Evolutionary conservation across 2,797 vertebrate genomes (phyloP).

Genomic region (Sebastes glaucus): DNA sequence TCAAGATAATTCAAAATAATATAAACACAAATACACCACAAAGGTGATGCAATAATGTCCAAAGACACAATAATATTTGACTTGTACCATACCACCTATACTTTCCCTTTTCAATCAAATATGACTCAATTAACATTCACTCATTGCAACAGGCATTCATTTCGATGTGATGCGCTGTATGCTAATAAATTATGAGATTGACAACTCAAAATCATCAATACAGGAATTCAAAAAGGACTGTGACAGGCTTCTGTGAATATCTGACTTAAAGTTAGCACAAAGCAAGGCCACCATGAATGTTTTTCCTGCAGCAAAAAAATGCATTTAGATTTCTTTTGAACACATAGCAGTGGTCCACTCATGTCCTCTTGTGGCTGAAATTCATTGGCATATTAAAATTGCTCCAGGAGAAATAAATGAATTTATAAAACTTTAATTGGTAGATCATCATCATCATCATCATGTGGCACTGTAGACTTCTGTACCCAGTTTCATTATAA

Average conservation of each 20-base stretch:
- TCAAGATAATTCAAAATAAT: neutral
- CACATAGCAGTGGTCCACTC: neutral
- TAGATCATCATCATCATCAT: neutral
- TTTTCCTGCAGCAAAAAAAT: neutral
- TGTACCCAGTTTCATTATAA: neutral
- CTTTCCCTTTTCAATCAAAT: neutral
- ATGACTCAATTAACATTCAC: neutral
- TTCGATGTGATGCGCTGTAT: neutral
- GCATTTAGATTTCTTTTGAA: neutral
- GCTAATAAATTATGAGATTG: neutral
- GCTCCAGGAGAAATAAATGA: neutral
- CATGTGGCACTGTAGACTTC: neutral
- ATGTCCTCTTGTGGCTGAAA: constrained; percentile 1
- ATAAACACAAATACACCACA: neutral
- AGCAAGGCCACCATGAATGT: neutral
- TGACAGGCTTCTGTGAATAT: neutral
- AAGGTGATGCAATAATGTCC: neutral
- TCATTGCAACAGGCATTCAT: neutral
- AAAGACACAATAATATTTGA: neutral
- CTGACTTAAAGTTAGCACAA: neutral
- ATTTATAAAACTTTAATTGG: neutral
- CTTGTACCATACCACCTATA: neutral
- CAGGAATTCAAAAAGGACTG: neutral
- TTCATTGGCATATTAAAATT: neutral
- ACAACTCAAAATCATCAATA: neutral